Conservation (phyloP, 2,113 vertebrate species). For the Sander lucioperca region DNA sequence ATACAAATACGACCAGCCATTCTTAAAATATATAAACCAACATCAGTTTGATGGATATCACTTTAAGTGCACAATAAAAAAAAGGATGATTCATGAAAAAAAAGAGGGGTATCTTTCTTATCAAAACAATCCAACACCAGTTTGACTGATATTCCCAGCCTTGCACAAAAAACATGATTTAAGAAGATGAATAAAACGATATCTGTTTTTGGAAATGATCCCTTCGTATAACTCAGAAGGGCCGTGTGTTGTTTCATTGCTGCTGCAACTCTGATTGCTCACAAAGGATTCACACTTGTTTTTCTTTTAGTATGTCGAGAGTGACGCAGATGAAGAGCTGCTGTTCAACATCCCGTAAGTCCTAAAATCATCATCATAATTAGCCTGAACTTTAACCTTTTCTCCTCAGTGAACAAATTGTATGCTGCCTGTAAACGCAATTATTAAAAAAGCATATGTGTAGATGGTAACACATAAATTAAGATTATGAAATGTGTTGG, state of each 20-base stretch:
- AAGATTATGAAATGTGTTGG: not conserved
- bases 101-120: too few relatives aligned
- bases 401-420: not conserved
- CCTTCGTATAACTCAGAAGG: too few relatives aligned
- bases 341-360: constrained; percentile 98
- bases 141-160: too few relatives aligned
- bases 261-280: not conserved
- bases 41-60: too few relatives aligned
- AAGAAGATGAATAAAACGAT: too few relatives aligned
- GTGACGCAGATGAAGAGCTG: constrained; percentile 95
- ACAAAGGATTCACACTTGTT: not conserved
- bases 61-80: too few relatives aligned
- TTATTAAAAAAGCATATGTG: not conserved
- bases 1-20: too few relatives aligned
- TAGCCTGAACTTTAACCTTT: not conserved
- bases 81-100: too few relatives aligned
- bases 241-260: not conserved
- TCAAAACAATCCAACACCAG: too few relatives aligned
- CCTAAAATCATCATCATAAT: not conserved
- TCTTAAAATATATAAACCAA: too few relatives aligned
- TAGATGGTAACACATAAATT: not conserved
- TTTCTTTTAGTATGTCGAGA: constrained; percentile 91
- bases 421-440: not conserved
- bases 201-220: too few relatives aligned
- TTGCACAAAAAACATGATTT: too few relatives aligned